phyloP scores from a whole-genome alignment of 2,797 vertebrate genomes.

The Sciurus vulgaris region DNA sequence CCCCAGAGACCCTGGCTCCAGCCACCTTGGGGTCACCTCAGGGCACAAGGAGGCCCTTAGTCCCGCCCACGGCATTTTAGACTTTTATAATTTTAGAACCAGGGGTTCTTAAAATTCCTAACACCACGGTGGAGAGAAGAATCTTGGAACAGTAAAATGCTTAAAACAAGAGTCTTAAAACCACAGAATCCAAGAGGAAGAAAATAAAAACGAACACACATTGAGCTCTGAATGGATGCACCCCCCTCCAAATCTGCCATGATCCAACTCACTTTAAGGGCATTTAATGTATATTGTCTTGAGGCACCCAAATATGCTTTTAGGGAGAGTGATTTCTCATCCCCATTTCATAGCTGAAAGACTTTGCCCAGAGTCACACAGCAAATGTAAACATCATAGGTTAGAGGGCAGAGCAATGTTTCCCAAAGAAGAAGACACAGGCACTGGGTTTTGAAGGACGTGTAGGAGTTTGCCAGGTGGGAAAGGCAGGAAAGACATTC shows the following conservation, averaged over 20 bases:
- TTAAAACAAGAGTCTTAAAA: conserved; percentile 75
- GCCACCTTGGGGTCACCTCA: conserved; percentile 54
- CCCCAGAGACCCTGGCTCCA: conserved; percentile 39
- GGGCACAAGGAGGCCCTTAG: conserved; percentile 60
- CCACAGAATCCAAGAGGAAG: not conserved
- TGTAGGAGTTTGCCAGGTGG: conserved; percentile 4
- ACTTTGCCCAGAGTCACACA: not conserved
- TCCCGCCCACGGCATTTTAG: conserved; percentile 55
- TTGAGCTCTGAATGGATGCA: not conserved
- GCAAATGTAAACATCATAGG: not conserved
- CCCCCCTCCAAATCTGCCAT: not conserved
- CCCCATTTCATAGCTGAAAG: not conserved
- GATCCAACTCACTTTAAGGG: not conserved
- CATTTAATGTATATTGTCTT: not conserved
- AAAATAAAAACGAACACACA: not conserved
- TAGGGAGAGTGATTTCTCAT: not conserved
- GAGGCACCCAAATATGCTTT: not conserved
- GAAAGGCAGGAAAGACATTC: not conserved
- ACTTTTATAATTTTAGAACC: conserved; percentile 82
- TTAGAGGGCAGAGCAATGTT: not conserved
- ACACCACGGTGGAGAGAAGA: conserved; percentile 47
- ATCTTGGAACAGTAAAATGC: conserved; percentile 72
- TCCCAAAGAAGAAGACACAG: not conserved
- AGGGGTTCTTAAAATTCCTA: conserved; percentile 79
- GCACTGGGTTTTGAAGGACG: not conserved